These are phyloP conservation scores for Dolichopus griseipennis DNA, from an alignment of 2,888 invertebrate species.

Conservation along the genomic window DNA sequence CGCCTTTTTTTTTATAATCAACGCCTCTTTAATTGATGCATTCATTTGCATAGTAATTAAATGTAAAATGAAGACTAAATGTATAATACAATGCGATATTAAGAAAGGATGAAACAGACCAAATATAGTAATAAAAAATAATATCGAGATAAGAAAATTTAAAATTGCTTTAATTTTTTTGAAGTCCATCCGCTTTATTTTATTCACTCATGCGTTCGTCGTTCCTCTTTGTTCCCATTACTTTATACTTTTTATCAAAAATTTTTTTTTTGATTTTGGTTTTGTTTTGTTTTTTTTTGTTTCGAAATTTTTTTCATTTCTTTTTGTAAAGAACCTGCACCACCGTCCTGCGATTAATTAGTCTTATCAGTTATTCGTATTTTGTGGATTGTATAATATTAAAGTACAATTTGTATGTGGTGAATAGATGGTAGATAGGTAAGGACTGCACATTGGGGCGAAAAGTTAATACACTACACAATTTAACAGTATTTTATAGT, in stretches of 20 bases:
- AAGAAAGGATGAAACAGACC: background rate
- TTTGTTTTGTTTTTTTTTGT: too few relatives aligned
- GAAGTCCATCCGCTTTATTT: too few relatives aligned
- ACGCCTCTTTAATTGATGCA: conserved; percentile 6
- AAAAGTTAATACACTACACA: too few relatives aligned
- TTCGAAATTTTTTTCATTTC: background rate
- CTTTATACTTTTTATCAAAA: too few relatives aligned
- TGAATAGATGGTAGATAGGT: too few relatives aligned
- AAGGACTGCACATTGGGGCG: too few relatives aligned
- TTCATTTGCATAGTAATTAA: conserved; percentile 4
- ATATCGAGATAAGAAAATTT: background rate
- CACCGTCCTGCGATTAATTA: background rate
- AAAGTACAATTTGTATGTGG: too few relatives aligned
- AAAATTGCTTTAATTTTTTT: too few relatives aligned
- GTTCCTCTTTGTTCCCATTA: too few relatives aligned
- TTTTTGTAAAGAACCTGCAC: background rate
- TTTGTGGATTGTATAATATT: background rate
- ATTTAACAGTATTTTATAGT: too few relatives aligned
- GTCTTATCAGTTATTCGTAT: conserved; percentile 3
- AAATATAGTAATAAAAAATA: background rate
- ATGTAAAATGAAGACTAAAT: background rate
- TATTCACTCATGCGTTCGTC: too few relatives aligned
- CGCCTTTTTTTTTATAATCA: conserved; percentile 2
- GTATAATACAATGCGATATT: background rate
- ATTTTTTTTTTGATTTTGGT: too few relatives aligned